Conservation (phyloP, 2,113 vertebrate species). For the Nyctibius bracteatus region DNA sequence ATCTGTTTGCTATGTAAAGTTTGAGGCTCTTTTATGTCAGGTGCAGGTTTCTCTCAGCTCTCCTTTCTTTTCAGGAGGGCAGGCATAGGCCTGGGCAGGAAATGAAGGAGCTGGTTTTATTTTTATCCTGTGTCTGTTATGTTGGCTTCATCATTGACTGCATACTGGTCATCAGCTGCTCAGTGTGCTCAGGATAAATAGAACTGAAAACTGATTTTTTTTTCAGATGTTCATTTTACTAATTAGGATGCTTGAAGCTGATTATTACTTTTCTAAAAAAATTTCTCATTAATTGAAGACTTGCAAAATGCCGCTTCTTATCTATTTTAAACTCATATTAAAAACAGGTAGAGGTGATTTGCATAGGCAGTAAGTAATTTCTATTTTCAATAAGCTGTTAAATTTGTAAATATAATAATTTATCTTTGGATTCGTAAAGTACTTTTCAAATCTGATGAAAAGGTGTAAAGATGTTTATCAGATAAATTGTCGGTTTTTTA, state of each 20-base stretch:
- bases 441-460: not conserved
- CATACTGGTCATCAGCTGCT: not conserved
- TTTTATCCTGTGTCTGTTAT: not conserved
- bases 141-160: not conserved
- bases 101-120: not conserved
- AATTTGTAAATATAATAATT: not conserved
- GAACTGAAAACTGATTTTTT: not conserved
- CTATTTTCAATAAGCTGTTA: not conserved
- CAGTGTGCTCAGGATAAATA: not conserved
- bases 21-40: not conserved
- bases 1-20: not conserved
- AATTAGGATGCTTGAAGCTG: not conserved
- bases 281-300: not conserved
- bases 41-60: not conserved
- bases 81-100: not conserved
- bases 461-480: not conserved
- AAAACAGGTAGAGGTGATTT: not conserved
- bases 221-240: not conserved
- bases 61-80: not conserved
- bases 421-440: not conserved
- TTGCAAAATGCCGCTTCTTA: not conserved
- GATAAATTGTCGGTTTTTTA: not conserved
- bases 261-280: not conserved
- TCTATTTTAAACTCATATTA: not conserved
- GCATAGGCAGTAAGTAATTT: not conserved